phyloP scores from a whole-genome alignment of 1,140 invertebrate genomes.

The Scaptomyza montana region DNA sequence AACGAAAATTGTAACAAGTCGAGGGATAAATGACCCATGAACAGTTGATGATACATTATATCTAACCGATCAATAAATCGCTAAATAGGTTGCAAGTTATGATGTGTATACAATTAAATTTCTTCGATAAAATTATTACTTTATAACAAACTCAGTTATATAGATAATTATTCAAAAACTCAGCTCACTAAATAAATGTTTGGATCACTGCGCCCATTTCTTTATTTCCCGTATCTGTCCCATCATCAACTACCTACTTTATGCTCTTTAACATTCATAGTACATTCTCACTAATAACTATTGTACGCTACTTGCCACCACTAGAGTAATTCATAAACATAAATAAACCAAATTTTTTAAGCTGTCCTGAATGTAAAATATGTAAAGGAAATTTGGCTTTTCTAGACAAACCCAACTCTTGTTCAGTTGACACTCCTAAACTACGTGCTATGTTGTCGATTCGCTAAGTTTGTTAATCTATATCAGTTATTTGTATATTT shows the following conservation, averaged over 20 bases:
- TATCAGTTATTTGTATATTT: constrained; percentile 54
- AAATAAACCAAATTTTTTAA: not conserved
- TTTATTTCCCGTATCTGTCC: not conserved
- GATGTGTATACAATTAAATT: not conserved
- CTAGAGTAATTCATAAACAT: not conserved
- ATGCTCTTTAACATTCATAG: not conserved
- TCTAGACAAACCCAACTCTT: too few species aligned
- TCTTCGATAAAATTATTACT: not conserved
- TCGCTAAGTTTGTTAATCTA: constrained; percentile 57
- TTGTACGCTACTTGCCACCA: not conserved
- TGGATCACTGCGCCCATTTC: not conserved
- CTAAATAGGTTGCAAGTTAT: not conserved
- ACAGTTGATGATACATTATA: too few species aligned
- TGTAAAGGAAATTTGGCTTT: not conserved
- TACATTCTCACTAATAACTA: not conserved
- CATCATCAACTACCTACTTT: not conserved
- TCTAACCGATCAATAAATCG: constrained; percentile 15
- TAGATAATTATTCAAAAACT: not conserved
- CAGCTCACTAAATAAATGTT: not conserved
- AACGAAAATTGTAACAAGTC: constrained; percentile 19
- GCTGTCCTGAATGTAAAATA: not conserved
- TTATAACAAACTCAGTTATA: not conserved
- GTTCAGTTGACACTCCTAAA: constrained; percentile 32
- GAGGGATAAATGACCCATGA: not conserved
- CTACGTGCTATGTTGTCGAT: constrained; percentile 54